phyloP scores from a whole-genome alignment of 2,113 vertebrate genomes.

The Myiopsitta monachus region DNA sequence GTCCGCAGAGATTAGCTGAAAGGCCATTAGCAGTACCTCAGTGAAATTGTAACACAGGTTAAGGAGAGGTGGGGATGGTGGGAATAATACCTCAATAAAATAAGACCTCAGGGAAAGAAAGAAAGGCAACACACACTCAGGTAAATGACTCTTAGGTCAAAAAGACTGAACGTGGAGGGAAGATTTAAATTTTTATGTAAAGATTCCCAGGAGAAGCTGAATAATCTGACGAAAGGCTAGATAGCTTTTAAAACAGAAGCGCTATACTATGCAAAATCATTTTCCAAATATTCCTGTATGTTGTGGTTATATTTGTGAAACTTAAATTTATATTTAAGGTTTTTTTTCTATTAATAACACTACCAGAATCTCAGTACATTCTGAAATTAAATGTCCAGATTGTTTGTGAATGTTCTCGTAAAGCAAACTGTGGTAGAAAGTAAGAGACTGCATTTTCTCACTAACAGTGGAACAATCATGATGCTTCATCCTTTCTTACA shows the following conservation, averaged over 20 bases:
- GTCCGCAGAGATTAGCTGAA: neutral
- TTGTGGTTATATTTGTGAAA: neutral
- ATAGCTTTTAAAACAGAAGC: neutral
- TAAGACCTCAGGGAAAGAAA: neutral
- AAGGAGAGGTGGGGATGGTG: accelerated
- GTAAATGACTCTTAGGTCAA: neutral
- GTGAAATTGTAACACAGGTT: neutral
- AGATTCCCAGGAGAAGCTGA: neutral
- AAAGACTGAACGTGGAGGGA: neutral
- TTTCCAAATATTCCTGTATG: neutral
- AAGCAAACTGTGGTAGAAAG: neutral
- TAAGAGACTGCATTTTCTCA: neutral
- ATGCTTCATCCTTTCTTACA: neutral
- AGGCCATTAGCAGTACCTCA: neutral
- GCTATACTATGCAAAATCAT: neutral
- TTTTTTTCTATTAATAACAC: neutral
- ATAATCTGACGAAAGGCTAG: neutral
- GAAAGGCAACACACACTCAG: neutral
- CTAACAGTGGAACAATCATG: neutral
- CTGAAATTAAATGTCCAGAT: neutral
- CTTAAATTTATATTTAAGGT: neutral
- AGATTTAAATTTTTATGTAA: neutral
- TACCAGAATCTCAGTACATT: neutral
- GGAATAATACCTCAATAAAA: neutral
- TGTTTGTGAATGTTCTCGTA: neutral